Evolutionary conservation across 2,113 vertebrate genomes (phyloP).

Genomic region (Gymnobelideus leadbeateri): DNA sequence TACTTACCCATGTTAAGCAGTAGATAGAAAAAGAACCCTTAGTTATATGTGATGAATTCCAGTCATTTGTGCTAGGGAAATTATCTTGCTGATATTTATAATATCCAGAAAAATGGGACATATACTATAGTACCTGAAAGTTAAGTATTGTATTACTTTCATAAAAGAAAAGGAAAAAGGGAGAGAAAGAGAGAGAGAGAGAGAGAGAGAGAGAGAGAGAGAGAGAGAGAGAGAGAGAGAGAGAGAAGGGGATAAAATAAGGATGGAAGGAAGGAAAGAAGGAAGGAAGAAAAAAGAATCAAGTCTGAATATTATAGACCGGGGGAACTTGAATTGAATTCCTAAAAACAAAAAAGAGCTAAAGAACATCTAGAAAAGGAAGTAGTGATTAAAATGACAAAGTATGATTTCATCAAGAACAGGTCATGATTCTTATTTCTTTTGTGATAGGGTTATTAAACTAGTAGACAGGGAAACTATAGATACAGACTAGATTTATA

Average conservation of each 20-base stretch:
- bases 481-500: neutral
- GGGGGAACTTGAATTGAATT: too few species aligned
- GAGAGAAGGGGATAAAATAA: too few species aligned
- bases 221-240: too few species aligned
- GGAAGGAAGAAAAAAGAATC: too few species aligned
- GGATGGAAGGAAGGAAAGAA: neutral
- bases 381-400: neutral
- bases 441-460: neutral
- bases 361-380: neutral
- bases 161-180: neutral
- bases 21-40: neutral
- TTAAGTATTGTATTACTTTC: neutral
- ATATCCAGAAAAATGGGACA: neutral
- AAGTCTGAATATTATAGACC: neutral
- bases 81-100: neutral
- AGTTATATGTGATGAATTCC: neutral
- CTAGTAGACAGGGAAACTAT: neutral
- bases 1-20: neutral
- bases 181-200: too few species aligned
- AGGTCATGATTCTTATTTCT: neutral
- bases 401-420: neutral
- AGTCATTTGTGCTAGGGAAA: neutral
- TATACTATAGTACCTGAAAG: too few species aligned
- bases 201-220: too few species aligned
- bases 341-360: neutral